Conservation (phyloP, 2,797 vertebrate genomes). For the Aldrovandia affinis region DNA sequence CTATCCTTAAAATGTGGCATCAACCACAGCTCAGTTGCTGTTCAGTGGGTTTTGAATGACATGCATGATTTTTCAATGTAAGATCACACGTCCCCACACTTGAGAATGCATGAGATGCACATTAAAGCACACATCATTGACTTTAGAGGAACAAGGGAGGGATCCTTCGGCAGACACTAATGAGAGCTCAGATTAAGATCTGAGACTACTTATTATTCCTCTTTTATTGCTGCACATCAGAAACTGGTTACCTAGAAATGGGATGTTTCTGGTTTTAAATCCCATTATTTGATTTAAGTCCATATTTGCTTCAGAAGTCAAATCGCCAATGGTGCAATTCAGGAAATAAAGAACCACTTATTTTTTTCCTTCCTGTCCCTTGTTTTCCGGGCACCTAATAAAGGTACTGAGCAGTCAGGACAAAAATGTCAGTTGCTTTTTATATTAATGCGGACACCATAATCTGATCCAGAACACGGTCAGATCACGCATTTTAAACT, state of each 20-base stretch:
- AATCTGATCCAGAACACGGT: too few relatives aligned
- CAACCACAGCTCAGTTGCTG: neutral
- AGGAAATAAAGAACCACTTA: neutral
- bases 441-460: too few relatives aligned
- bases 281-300: neutral
- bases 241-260: neutral
- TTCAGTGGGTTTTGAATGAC: neutral
- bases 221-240: neutral
- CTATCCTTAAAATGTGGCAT: neutral
- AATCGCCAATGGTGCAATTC: neutral
- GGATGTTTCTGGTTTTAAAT: too few relatives aligned
- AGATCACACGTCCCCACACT: neutral
- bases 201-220: neutral
- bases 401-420: too few relatives aligned
- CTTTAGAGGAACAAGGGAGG: neutral
- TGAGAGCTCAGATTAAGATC: neutral
- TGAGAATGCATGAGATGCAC: neutral
- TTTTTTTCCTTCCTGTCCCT: neutral
- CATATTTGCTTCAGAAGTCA: neutral
- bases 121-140: neutral
- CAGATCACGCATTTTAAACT: too few relatives aligned
- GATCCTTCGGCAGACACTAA: neutral
- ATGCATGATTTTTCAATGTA: neutral
- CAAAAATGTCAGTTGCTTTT: too few relatives aligned
- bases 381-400: too few relatives aligned